Percentiles rank a stretch among this genome's conserved stretches.
phyloP scores from a whole-genome alignment of 2,888 invertebrate species.

The Synergus gifuensis region DNA sequence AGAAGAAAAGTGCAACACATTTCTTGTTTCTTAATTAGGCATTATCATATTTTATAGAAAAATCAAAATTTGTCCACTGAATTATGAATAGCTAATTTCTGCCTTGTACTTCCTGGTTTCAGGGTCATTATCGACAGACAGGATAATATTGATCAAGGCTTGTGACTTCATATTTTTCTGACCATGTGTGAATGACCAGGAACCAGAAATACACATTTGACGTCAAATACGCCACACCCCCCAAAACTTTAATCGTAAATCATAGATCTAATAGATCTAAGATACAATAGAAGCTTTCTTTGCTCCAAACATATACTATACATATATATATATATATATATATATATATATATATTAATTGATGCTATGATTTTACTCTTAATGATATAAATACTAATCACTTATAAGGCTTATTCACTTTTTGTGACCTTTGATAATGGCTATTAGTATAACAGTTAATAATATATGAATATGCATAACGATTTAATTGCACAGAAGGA shows the following conservation, averaged over 20 bases:
- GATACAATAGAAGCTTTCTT: no score
- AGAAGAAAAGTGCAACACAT: neutral
- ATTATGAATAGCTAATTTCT: neutral
- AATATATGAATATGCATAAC: neutral
- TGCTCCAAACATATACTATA: no score
- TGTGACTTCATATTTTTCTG: neutral
- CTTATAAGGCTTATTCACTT: no score
- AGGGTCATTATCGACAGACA: slow-evolving; percentile 2
- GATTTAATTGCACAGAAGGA: neutral
- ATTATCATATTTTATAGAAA: neutral
- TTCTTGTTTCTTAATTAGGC: neutral
- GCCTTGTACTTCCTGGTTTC: neutral
- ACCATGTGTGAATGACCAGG: slow-evolving; percentile 29
- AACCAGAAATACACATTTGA: neutral
- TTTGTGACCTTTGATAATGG: no score
- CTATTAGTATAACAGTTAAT: no score
- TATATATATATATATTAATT: neutral
- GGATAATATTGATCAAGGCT: slow-evolving; percentile 30
- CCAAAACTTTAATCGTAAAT: neutral
- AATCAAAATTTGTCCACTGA: neutral
- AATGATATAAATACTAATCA: no score
- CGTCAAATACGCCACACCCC: neutral
- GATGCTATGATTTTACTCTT: no score
- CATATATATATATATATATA: neutral
- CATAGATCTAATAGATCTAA: neutral